A percentile compares a stretch with the other conserved stretches of the same genome.
Evolutionary conservation across 2,888 invertebrate genomes (phyloP).

Genomic region (Campoplex nolae): DNA sequence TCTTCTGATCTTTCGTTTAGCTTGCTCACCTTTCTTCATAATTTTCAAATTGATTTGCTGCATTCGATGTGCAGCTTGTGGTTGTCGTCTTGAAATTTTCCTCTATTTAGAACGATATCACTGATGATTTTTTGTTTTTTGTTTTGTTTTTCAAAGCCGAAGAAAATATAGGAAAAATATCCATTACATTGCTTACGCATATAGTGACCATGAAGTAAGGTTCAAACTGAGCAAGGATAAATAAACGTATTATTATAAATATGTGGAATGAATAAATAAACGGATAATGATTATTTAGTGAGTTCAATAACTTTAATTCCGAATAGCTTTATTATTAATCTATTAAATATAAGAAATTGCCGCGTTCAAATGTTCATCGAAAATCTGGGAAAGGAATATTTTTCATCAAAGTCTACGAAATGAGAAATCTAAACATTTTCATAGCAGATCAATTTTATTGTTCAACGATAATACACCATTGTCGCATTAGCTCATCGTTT

Average conservation of each 20-base stretch:
- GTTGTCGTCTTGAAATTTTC: background rate
- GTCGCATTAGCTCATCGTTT: too few species aligned
- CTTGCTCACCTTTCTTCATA: too few species aligned
- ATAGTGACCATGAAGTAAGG: background rate
- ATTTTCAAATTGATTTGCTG: background rate
- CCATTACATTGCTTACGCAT: background rate
- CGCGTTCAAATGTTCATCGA: background rate
- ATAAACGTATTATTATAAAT: background rate
- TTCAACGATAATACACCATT: conserved; percentile 41
- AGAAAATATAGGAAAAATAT: background rate
- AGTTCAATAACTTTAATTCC: background rate
- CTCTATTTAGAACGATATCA: background rate
- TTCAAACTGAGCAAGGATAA: background rate
- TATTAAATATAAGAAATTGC: background rate
- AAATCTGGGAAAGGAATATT: background rate
- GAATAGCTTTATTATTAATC: background rate
- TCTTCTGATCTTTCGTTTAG: background rate
- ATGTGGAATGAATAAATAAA: background rate
- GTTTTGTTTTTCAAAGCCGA: background rate
- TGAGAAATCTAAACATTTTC: background rate
- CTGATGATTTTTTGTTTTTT: background rate
- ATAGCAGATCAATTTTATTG: conserved; percentile 14
- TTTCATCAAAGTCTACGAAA: background rate
- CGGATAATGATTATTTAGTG: background rate
- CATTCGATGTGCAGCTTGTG: background rate